phyloP scores from a whole-genome alignment of 2,888 invertebrate genomes.

The Troilus luridus region DNA sequence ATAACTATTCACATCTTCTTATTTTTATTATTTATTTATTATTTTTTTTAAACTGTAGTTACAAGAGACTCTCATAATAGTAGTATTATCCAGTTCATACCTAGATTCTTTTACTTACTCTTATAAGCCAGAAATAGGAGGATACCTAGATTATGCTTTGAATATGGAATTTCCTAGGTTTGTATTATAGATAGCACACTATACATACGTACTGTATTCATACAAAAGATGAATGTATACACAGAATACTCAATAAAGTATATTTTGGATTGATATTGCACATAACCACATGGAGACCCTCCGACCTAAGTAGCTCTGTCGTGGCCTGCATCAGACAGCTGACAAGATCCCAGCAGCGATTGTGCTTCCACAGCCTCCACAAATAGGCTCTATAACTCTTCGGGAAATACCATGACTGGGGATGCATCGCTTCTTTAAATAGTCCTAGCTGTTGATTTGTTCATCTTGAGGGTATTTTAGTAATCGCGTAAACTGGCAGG shows the following conservation, averaged over 20 bases:
- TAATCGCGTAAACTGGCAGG: neutral
- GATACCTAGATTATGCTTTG: too few species aligned
- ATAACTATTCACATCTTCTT: too few species aligned
- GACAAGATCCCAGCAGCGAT: slow-evolving; percentile 21
- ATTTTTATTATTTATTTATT: too few species aligned
- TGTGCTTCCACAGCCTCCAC: neutral
- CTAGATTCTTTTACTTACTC: too few species aligned
- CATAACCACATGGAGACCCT: neutral
- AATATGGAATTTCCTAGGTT: too few species aligned
- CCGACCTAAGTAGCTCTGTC: neutral
- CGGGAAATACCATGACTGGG: neutral
- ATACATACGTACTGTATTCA: neutral
- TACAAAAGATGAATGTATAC: neutral
- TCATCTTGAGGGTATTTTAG: neutral
- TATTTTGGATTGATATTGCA: neutral
- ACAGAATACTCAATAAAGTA: neutral
- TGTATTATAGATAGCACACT: neutral
- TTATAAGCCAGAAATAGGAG: too few species aligned
- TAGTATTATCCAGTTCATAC: too few species aligned
- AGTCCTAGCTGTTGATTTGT: neutral
- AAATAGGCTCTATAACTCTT: neutral
- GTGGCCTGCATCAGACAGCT: slow-evolving; percentile 5
- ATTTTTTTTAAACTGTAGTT: too few species aligned
- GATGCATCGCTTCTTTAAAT: slow-evolving; percentile 9
- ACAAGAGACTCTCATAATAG: too few species aligned